Base-by-base conservation (phyloP, 2,797 vertebrate species). In the Psittacula derbiana region DNA sequence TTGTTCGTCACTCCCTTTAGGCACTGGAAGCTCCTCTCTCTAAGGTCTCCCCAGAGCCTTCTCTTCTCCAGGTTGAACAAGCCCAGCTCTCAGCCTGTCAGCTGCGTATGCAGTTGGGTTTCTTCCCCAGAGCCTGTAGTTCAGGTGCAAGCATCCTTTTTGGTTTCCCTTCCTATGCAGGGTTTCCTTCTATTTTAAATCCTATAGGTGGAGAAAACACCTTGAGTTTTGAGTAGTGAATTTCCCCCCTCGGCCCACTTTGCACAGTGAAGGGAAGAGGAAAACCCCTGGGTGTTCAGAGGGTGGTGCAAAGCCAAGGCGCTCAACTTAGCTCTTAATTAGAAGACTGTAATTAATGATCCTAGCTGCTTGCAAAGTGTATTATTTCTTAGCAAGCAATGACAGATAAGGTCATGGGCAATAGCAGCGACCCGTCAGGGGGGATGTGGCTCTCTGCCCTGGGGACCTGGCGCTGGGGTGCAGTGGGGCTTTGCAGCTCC, bases 351-450 rank as follows among this genome's bases (percentile, higher is more conserved):
- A 93, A 82, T 95, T 96, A 94, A 95, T 64, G 74, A 66, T 33
- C 78, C 25, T 73, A 60, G 38, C 78, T 82, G 78, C 86, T 73
- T 72, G 46, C 64, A 62, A 84, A 91, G 69, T 8, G 0, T 79
- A 75, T 92, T 92, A 83, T 79, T 85, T 90, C 76, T 38, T 31
- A 79, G 91, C 73, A 58, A 53, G 86, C 7, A 12, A 6, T 76
- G 89, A 87, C 79, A 87, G 81, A 85, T 85, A 93, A 95, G 85
- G 86, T 92, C 90, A 88, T 38, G 64, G 72, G 88, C 80, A 46
- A 19, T 27, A 67, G 73, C 62, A 50, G 55, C 46, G 76, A 67
- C 69, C 55, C 6, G 0, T 6, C 1, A 1, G 5, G 38, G 57
- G 47, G 52, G 78, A 41, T 5, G 9, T 89, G 41, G 33, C 27